A percentile compares a stretch with the other conserved stretches of the same genome.
These are phyloP conservation scores for Typhlomys cinereus DNA, from an alignment of 2,113 vertebrate genomes.

Conservation along the genomic window DNA sequence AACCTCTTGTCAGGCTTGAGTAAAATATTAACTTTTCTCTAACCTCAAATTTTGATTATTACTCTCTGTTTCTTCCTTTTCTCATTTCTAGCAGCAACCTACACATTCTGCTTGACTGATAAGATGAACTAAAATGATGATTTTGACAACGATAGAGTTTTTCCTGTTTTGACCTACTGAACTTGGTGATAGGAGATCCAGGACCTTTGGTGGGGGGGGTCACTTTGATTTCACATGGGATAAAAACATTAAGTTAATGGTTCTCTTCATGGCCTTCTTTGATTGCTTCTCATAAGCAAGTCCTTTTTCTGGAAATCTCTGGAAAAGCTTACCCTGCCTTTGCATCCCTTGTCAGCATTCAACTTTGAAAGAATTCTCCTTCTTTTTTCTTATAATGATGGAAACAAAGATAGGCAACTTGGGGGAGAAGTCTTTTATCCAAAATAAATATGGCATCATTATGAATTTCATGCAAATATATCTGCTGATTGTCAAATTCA, in stretches of 20 bases:
- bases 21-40: conserved; percentile 34
- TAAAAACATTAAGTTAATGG: not conserved
- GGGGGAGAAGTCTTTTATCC: not conserved
- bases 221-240: not conserved
- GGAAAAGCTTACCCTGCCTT: conserved; percentile 27
- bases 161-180: conserved; percentile 46
- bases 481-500: conserved; percentile 16
- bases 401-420: not conserved
- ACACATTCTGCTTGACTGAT: conserved; percentile 9
- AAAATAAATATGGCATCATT: not conserved
- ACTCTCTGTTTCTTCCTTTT: not conserved
- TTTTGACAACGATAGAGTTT: not conserved
- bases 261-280: not conserved
- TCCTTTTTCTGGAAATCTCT: conserved; percentile 33
- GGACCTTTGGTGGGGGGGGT: not conserved
- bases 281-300: conserved; percentile 10
- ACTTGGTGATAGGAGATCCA: not conserved
- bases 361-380: not conserved
- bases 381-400: conserved; percentile 11
- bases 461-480: not conserved
- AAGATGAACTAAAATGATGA: conserved; percentile 40
- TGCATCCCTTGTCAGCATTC: not conserved
- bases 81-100: not conserved
- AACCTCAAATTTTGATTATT: conserved; percentile 23
- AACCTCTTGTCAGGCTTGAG: not conserved